Conservation (phyloP, 37 sponge, comb jelly and placozoan genomes). For the Bolinopsis microptera region DNA sequence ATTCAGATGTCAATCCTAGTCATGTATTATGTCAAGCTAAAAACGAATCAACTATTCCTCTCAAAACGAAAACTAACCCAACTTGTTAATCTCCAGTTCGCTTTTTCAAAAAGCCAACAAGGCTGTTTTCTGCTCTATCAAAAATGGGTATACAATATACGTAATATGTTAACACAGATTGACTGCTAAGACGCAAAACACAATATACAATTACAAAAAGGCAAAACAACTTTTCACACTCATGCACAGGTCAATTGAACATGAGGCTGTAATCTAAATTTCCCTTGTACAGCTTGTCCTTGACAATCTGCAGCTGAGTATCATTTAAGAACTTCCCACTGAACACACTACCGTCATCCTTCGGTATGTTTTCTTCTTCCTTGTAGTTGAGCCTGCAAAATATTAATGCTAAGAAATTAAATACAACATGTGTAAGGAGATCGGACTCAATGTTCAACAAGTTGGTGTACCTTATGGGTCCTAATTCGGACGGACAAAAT, state of each 20-base stretch:
- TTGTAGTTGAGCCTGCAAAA: not conserved
- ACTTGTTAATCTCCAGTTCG: too few relatives aligned
- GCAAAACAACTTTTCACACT: not conserved
- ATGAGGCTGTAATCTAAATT: constrained; percentile 8
- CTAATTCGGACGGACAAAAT: too few relatives aligned
- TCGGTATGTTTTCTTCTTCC: not conserved
- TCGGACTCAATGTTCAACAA: too few relatives aligned
- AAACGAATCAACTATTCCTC: too few relatives aligned
- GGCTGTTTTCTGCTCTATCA: too few relatives aligned
- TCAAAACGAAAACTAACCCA: too few relatives aligned
- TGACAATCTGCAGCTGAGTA: constrained; percentile 31
- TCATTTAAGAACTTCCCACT: constrained; percentile 17
- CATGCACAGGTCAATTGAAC: constrained; percentile 11
- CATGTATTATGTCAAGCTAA: too few relatives aligned
- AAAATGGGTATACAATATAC: too few relatives aligned
- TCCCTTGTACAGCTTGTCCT: constrained; percentile 25
- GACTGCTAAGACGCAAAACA: not conserved
- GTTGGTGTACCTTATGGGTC: too few relatives aligned
- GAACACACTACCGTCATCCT: not conserved
- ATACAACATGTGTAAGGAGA: not conserved
- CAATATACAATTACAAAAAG: not conserved
- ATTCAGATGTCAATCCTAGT: too few relatives aligned
- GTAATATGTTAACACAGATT: too few relatives aligned
- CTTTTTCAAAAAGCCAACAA: too few relatives aligned
- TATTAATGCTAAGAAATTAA: not conserved